Evolutionary conservation across 2,113 vertebrate species (phyloP).

Genomic region (Osmerus eperlanus): DNA sequence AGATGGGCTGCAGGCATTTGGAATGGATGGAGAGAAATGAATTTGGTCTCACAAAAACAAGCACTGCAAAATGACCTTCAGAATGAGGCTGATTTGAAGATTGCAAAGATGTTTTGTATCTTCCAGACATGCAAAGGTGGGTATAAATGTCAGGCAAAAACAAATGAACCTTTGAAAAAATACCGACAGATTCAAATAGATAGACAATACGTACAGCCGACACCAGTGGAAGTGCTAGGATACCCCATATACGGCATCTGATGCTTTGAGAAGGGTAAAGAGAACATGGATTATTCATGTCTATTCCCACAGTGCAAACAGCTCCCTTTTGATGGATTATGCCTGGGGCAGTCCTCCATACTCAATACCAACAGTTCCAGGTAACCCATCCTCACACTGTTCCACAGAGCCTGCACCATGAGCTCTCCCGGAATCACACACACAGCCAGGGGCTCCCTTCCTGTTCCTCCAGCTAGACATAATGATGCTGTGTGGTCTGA

Average conservation of each 20-base stretch:
- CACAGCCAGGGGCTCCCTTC: slow-evolving; percentile 52
- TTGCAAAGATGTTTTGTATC: background rate
- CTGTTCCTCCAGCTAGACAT: slow-evolving; percentile 37
- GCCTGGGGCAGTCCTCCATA: slow-evolving; percentile 59
- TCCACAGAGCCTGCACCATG: slow-evolving; percentile 47
- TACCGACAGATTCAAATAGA: slow-evolving; percentile 23
- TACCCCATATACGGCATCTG: slow-evolving; percentile 16
- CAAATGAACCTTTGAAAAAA: background rate
- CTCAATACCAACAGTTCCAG: slow-evolving; percentile 67
- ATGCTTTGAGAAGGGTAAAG: slow-evolving; percentile 57
- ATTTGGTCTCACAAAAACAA: too few species aligned
- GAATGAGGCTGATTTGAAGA: background rate
- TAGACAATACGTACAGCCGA: slow-evolving; percentile 35
- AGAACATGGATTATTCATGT: slow-evolving; percentile 75
- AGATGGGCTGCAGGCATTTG: background rate
- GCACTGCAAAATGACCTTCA: background rate
- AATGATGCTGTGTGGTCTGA: slow-evolving; percentile 60
- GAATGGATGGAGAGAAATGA: background rate
- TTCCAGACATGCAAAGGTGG: background rate
- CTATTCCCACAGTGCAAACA: slow-evolving; percentile 65
- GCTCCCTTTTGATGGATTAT: slow-evolving; percentile 69
- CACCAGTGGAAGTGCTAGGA: slow-evolving; percentile 42
- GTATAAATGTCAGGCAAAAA: background rate
- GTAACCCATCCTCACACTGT: slow-evolving; percentile 45
- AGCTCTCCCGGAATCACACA: slow-evolving; percentile 60